A percentile compares a stretch with the other conserved stretches of the same genome.
These are phyloP conservation scores for Salvelinus alpinus DNA, from an alignment of 2,113 vertebrate genomes.

Conservation along the genomic window DNA sequence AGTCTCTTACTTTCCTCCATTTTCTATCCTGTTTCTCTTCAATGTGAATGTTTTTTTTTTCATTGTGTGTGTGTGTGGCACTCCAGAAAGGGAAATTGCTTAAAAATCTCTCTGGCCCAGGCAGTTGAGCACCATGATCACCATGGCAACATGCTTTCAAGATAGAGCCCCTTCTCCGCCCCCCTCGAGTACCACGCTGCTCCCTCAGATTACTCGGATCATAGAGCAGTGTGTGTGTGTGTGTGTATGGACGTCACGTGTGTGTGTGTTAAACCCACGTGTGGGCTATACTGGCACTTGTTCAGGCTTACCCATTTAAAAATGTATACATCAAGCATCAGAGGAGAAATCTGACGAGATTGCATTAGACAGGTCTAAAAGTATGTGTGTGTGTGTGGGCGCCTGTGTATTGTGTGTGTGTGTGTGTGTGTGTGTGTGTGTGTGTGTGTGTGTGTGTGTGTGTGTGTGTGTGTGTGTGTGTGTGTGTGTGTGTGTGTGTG, in stretches of 20 bases:
- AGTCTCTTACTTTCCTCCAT: too few relatives aligned
- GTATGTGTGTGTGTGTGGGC: conserved; percentile 29
- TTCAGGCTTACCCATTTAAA: conserved; percentile 65
- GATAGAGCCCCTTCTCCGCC: conserved; percentile 61
- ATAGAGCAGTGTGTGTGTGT: conserved; percentile 39
- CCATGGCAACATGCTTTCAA: conserved; percentile 75
- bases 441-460: too few relatives aligned
- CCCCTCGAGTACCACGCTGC: conserved; percentile 65
- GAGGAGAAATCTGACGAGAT: conserved; percentile 68
- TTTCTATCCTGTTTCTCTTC: too few relatives aligned
- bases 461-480: too few relatives aligned
- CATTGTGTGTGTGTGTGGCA: conserved; percentile 18
- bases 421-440: too few relatives aligned
- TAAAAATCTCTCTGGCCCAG: conserved; percentile 64
- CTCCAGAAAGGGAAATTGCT: conserved; percentile 52
- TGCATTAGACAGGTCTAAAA: conserved; percentile 56
- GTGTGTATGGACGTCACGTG: conserved; percentile 25
- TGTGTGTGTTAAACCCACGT: conserved; percentile 9
- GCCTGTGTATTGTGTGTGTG: neutral
- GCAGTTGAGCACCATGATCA: conserved; percentile 70
- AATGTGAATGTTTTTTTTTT: neutral
- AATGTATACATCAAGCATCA: conserved; percentile 73
- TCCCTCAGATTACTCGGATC: conserved; percentile 43
- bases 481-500: conserved; percentile 17
- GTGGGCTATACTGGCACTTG: conserved; percentile 31